phyloP scores from a whole-genome alignment of 2,888 invertebrate species.

The Blastobasis adustella region DNA sequence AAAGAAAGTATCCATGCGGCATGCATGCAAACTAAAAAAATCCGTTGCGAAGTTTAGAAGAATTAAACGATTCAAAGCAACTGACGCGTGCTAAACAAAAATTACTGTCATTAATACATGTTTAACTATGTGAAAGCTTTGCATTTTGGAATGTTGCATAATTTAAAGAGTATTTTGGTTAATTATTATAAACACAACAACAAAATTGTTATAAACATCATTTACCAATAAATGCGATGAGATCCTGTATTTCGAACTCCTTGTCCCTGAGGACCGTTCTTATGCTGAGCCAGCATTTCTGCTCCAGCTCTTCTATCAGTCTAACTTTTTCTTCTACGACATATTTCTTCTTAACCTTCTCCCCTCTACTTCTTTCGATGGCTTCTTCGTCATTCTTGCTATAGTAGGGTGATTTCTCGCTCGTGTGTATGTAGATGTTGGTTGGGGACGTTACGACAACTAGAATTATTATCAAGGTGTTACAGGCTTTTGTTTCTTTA shows the following conservation, averaged over 20 bases:
- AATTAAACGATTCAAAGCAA: too few relatives aligned
- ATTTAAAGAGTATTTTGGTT: too few relatives aligned
- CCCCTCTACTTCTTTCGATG: constrained; percentile 9
- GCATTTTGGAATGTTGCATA: too few relatives aligned
- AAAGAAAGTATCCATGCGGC: too few relatives aligned
- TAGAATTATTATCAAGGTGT: constrained; percentile 41
- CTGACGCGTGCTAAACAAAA: too few relatives aligned
- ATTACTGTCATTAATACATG: too few relatives aligned
- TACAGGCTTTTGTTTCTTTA: constrained; percentile 6
- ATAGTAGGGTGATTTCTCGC: constrained; percentile 55
- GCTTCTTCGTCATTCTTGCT: constrained; percentile 60
- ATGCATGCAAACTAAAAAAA: too few relatives aligned
- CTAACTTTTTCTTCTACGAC: constrained; percentile 33
- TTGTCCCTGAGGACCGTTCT: constrained; percentile 56
- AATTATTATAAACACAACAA: too few relatives aligned
- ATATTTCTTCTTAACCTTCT: constrained; percentile 15
- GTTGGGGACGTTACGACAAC: constrained; percentile 76
- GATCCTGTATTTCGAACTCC: constrained; percentile 69
- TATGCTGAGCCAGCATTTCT: constrained; percentile 53
- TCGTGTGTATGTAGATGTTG: constrained; percentile 67
- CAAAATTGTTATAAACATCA: constrained; percentile 4
- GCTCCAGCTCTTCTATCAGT: constrained; percentile 49
- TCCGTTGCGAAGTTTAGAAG: too few relatives aligned
- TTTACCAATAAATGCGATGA: constrained; percentile 65
- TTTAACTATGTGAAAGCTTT: too few relatives aligned